Conservation (phyloP, 2,797 vertebrate genomes). For the Diceros bicornis region DNA sequence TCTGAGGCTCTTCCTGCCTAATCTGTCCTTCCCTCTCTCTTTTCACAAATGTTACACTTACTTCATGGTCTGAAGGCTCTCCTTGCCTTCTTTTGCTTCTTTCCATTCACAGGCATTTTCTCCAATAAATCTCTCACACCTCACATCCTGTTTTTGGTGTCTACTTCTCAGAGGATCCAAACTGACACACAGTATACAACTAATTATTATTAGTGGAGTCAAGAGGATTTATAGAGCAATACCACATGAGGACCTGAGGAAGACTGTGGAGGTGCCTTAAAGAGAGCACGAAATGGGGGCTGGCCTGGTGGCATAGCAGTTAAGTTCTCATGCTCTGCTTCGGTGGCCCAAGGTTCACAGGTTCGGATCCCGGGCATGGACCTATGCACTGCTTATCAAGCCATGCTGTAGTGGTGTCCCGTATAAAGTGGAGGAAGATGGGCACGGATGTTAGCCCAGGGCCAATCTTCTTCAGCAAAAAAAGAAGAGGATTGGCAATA, state of each 20-base stretch:
- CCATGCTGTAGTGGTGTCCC: too few relatives aligned
- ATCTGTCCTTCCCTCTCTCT: neutral
- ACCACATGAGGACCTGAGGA: neutral
- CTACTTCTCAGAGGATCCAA: neutral
- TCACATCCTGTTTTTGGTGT: conserved; percentile 1
- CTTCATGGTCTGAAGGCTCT: neutral
- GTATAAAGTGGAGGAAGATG: too few relatives aligned
- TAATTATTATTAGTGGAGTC: neutral
- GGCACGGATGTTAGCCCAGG: too few relatives aligned
- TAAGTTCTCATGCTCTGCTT: too few relatives aligned
- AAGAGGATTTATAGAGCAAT: neutral
- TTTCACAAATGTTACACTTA: neutral
- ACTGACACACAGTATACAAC: neutral
- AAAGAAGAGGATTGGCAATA: too few relatives aligned
- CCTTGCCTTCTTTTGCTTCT: neutral
- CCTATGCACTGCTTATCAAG: too few relatives aligned
- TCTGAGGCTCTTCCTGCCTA: neutral
- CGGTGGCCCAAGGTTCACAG: too few relatives aligned
- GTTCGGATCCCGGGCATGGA: too few relatives aligned
- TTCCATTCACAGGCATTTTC: neutral
- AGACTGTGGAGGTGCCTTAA: neutral
- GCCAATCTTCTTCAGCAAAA: too few relatives aligned
- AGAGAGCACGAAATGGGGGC: neutral
- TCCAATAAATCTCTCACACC: neutral
- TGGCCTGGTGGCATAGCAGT: too few relatives aligned